These are phyloP conservation scores for Erethizon dorsatum DNA, from an alignment of 2,797 vertebrate species.

Conservation along the genomic window DNA sequence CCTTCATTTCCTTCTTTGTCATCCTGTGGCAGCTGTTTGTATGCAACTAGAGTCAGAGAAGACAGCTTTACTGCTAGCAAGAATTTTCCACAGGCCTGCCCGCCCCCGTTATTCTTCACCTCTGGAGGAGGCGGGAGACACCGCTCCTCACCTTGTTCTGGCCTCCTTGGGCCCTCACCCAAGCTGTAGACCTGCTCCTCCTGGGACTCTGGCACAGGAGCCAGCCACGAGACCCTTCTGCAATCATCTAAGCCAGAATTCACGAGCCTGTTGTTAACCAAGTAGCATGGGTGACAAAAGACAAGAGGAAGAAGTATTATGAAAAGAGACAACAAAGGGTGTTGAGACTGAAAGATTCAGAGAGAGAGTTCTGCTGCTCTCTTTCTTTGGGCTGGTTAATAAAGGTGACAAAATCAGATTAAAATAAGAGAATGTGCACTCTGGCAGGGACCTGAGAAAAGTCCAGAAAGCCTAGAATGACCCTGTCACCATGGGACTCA, in stretches of 20 bases:
- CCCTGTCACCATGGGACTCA: neutral
- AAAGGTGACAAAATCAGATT: neutral
- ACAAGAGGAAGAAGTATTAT: conserved; percentile 62
- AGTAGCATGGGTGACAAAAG: conserved; percentile 44
- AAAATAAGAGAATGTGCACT: neutral
- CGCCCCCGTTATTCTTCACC: conserved; percentile 94
- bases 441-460: neutral
- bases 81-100: conserved; percentile 89
- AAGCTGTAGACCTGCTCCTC: conserved; percentile 64
- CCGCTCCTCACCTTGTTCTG: conserved; percentile 87
- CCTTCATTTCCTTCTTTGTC: conserved; percentile 70
- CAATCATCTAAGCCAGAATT: conserved; percentile 70
- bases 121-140: conserved; percentile 91
- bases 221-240: conserved; percentile 35
- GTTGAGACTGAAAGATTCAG: neutral
- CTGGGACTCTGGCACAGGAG: conserved; percentile 51
- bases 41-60: conserved; percentile 87
- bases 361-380: neutral
- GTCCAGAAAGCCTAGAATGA: neutral
- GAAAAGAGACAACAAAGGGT: neutral
- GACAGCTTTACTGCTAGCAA: conserved; percentile 86
- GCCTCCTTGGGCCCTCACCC: conserved; percentile 66
- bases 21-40: conserved; percentile 72
- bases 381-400: conserved; percentile 30
- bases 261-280: conserved; percentile 62